These are phyloP conservation scores for Lytechinus pictus DNA, from an alignment of 35 echinoderm and acorn worm species.

Conservation along the genomic window DNA sequence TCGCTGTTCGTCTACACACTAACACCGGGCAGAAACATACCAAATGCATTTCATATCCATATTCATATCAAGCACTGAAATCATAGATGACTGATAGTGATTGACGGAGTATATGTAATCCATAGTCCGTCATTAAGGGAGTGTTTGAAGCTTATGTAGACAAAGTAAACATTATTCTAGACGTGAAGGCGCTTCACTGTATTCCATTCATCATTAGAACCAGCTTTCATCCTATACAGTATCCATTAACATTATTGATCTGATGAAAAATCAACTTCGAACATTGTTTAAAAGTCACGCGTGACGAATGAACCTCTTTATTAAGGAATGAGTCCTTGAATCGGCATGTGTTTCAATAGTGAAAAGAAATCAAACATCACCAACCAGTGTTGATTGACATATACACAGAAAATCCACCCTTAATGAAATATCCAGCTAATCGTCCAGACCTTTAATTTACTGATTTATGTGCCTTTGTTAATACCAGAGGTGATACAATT, in stretches of 20 bases:
- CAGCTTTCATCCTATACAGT: neutral
- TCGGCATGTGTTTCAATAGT: neutral
- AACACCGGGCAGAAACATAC: neutral
- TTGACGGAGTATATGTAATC: neutral
- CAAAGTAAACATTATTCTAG: conserved; percentile 14
- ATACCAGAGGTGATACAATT: no score
- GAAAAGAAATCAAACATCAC: neutral
- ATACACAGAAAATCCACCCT: no score
- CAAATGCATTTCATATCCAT: neutral
- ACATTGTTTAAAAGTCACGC: neutral
- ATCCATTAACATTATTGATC: conserved; percentile 2
- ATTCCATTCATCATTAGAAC: neutral
- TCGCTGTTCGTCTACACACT: neutral
- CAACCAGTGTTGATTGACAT: neutral
- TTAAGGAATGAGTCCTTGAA: neutral
- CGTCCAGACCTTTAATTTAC: no score
- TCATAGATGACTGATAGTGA: neutral
- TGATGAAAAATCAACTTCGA: neutral
- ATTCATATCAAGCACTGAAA: neutral
- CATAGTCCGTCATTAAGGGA: neutral
- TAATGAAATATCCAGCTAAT: no score
- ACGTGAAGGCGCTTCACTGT: neutral
- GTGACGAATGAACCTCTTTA: neutral
- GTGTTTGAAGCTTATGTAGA: conserved; percentile 11
- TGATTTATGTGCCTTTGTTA: no score